phyloP scores from a whole-genome alignment of 2,113 vertebrate genomes.

The Speoplatyrhinus poulsoni region DNA sequence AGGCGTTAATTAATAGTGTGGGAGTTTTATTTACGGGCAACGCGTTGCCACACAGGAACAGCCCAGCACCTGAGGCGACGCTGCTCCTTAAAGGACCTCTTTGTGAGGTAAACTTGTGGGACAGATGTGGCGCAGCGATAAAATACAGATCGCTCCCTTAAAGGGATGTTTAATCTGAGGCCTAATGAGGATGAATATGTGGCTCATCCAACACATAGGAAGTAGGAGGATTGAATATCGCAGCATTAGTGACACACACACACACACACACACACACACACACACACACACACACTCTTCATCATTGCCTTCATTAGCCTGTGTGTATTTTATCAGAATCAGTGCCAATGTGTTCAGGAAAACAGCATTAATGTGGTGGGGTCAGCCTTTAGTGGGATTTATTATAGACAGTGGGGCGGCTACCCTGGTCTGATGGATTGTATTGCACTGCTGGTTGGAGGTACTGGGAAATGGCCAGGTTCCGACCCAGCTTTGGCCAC shows the following conservation, averaged over 20 bases:
- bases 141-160: constrained; percentile 73
- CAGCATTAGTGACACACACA: constrained; percentile 17
- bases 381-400: constrained; percentile 60
- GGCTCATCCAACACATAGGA: constrained; percentile 56
- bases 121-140: constrained; percentile 75
- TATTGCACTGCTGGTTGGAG: constrained; percentile 31
- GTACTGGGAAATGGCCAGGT: constrained; percentile 31
- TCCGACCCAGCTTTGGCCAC: constrained; percentile 34
- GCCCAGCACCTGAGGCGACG: constrained; percentile 74
- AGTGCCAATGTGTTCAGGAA: constrained; percentile 66
- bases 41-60: constrained; percentile 79
- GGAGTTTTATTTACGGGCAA: constrained; percentile 75
- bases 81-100: constrained; percentile 67
- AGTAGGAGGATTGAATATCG: constrained; percentile 35
- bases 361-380: constrained; percentile 49
- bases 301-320: constrained; percentile 61
- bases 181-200: constrained; percentile 75
- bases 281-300: constrained; percentile 26
- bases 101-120: constrained; percentile 75
- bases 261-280: not conserved
- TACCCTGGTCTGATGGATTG: constrained; percentile 46
- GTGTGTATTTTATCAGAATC: constrained; percentile 64
- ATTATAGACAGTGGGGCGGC: constrained; percentile 61
- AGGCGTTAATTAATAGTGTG: constrained; percentile 64
- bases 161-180: constrained; percentile 64